These are phyloP conservation scores for Parnassius apollo DNA, from an alignment of 2,888 invertebrate genomes.

Conservation along the genomic window DNA sequence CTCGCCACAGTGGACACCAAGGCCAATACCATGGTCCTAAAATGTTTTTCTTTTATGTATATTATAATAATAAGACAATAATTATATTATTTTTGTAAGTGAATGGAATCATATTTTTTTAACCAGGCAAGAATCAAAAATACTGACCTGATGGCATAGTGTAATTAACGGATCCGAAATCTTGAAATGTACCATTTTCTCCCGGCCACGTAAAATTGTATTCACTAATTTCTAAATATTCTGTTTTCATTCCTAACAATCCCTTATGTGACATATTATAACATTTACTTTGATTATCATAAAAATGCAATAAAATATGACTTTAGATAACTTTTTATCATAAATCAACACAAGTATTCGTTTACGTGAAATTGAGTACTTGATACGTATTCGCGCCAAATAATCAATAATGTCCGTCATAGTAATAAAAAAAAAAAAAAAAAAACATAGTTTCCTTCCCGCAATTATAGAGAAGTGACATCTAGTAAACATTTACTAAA, in stretches of 20 bases:
- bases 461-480: conserved; percentile 7
- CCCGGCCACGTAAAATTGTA: conserved; percentile 77
- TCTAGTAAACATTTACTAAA: conserved; percentile 8
- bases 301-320: too few relatives aligned
- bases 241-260: conserved; percentile 56
- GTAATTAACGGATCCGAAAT: conserved; percentile 68
- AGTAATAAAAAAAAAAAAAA: too few relatives aligned
- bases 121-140: background rate
- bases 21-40: conserved; percentile 83
- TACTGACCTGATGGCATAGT: conserved; percentile 70
- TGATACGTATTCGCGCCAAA: conserved; percentile 16
- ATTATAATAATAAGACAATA: background rate
- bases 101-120: background rate
- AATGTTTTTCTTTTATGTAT: conserved; percentile 5
- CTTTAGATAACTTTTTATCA: too few relatives aligned
- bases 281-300: conserved; percentile 11
- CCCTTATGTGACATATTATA: conserved; percentile 42
- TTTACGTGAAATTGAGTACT: background rate
- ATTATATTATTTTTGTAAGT: background rate
- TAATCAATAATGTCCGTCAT: conserved; percentile 11
- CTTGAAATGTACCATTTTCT: conserved; percentile 71
- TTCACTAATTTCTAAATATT: conserved; percentile 69
- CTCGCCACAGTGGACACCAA: conserved; percentile 87
- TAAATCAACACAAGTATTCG: too few relatives aligned
- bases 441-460: too few relatives aligned